Percentiles rank a stretch among this genome's conserved stretches.
phyloP scores from a whole-genome alignment of 2,113 vertebrate genomes.

The Sorex fumeus region DNA sequence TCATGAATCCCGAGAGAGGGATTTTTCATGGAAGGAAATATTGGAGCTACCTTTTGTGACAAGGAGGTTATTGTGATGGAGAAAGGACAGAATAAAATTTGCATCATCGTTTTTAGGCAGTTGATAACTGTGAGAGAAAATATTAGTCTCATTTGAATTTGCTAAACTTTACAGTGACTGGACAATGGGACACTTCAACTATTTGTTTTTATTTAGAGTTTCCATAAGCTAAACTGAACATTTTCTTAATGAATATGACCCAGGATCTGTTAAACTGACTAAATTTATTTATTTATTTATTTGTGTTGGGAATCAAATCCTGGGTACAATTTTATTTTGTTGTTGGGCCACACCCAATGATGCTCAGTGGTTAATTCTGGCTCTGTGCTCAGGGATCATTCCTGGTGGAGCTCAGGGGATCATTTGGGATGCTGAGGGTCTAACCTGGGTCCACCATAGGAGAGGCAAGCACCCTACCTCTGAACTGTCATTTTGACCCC shows the following conservation, averaged over 20 bases:
- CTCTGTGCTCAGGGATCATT: too few relatives aligned
- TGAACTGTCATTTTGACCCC: too few relatives aligned
- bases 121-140: background rate
- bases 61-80: background rate
- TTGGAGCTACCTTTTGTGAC: background rate
- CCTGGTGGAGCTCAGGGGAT: too few relatives aligned
- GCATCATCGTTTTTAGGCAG: constrained; percentile 20
- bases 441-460: too few relatives aligned
- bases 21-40: background rate
- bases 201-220: constrained; percentile 28
- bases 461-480: too few relatives aligned
- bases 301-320: too few relatives aligned
- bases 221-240: background rate
- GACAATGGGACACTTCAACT: background rate
- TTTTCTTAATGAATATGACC: constrained; percentile 9
- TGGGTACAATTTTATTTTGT: too few relatives aligned
- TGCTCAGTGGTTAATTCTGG: too few relatives aligned
- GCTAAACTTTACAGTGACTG: background rate
- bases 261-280: background rate
- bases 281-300: too few relatives aligned
- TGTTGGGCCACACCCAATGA: too few relatives aligned
- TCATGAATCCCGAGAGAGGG: background rate
- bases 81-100: constrained; percentile 7
- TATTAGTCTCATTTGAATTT: too few relatives aligned
- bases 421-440: too few relatives aligned